Evolutionary conservation across 2,888 invertebrate genomes (phyloP).

Genomic region (Sclerodermus sp.): DNA sequence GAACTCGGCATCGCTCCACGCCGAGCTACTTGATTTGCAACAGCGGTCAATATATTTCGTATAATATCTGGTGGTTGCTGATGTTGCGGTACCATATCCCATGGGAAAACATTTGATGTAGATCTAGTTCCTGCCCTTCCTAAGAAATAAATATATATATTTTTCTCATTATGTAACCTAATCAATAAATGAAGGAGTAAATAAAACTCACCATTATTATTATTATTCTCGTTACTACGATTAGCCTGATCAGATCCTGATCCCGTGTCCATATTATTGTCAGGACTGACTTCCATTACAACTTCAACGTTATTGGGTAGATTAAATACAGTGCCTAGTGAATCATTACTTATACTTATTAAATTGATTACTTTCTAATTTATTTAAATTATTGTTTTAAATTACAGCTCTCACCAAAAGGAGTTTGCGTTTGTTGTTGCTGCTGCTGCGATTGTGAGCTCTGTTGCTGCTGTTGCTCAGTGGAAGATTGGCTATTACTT

Average conservation of each 20-base stretch:
- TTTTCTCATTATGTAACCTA: not conserved
- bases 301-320: slow-evolving; percentile 61
- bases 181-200: slow-evolving; percentile 7
- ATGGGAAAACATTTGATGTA: slow-evolving; percentile 48
- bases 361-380: not conserved
- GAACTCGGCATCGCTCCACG: slow-evolving; percentile 19
- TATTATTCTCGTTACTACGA: slow-evolving; percentile 32
- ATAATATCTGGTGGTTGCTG: slow-evolving; percentile 58
- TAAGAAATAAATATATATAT: not conserved
- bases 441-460: slow-evolving; percentile 17
- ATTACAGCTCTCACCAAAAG: slow-evolving; percentile 26
- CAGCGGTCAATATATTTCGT: slow-evolving; percentile 62
- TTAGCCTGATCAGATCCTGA: slow-evolving; percentile 33
- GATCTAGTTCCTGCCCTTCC: slow-evolving; percentile 28
- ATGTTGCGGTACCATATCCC: slow-evolving; percentile 51
- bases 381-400: not conserved
- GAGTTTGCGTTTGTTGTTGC: slow-evolving; percentile 23
- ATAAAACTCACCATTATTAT: slow-evolving; percentile 29
- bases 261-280: slow-evolving; percentile 55
- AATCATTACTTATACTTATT: too few species aligned
- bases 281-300: slow-evolving; percentile 65
- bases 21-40: slow-evolving; percentile 59
- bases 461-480: slow-evolving; percentile 21
- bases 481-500: not conserved
- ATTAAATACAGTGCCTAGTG: slow-evolving; percentile 35